A percentile compares a stretch with the other conserved stretches of the same genome.
Evolutionary conservation across 2,888 invertebrate genomes (phyloP).

Genomic region (Folsomia candida): DNA sequence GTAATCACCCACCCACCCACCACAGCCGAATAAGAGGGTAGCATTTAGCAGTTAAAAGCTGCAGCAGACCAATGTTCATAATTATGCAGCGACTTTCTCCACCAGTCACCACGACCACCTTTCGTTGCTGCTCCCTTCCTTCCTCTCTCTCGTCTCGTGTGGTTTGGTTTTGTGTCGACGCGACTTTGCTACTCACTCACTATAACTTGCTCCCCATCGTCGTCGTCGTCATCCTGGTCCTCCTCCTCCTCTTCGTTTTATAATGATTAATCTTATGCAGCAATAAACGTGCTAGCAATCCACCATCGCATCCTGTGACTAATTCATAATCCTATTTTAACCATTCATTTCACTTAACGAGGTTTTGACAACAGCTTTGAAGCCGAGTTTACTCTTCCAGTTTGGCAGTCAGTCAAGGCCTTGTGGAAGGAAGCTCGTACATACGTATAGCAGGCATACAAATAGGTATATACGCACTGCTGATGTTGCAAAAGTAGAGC

Average conservation of each 20-base stretch:
- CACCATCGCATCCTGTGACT: conserved; percentile 16
- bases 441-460: neutral
- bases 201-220: no score
- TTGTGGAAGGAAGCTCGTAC: neutral
- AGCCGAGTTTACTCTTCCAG: neutral
- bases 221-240: neutral
- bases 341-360: conserved; percentile 20
- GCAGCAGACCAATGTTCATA: no score
- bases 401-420: neutral
- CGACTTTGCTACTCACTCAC: no score
- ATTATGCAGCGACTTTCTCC: neutral
- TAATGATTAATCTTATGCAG: neutral
- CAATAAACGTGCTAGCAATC: neutral
- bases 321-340: conserved; percentile 21
- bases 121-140: neutral
- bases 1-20: conserved; percentile 18
- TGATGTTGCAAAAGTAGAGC: no score
- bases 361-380: conserved; percentile 15
- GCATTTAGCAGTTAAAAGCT: no score
- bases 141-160: neutral
- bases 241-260: neutral
- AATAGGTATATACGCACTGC: neutral
- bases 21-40: neutral
- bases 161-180: no score
- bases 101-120: no score